Evolutionary conservation across 1,140 invertebrate species (phyloP).

Genomic region (Schmidtea mediterranea): DNA sequence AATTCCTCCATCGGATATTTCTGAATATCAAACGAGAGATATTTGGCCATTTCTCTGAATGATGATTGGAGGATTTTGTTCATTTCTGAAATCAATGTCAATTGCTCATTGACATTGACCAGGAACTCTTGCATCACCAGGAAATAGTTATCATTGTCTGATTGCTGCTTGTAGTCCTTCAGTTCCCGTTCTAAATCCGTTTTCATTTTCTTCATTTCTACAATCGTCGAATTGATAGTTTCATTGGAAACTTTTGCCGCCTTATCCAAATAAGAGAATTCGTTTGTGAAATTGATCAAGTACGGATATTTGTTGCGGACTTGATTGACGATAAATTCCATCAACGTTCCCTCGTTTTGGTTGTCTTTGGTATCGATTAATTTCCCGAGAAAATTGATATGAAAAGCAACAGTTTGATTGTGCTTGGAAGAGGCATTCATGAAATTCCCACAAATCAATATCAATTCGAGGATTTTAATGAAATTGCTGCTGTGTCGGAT

Average conservation of each 20-base stretch:
- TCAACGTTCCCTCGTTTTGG: conserved; percentile 63
- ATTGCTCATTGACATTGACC: conserved; percentile 49
- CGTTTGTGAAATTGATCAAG: conserved; percentile 49
- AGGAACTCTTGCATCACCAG: background rate
- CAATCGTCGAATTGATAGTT: background rate
- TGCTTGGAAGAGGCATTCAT: conserved; percentile 79
- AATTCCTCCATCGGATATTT: conserved; percentile 88
- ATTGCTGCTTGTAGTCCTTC: conserved; percentile 1
- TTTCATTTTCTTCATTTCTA: conserved; percentile 5
- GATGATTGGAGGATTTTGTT: conserved; percentile 63
- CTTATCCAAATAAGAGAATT: conserved; percentile 46
- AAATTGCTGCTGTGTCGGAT: conserved; percentile 65
- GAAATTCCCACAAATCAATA: conserved; percentile 67
- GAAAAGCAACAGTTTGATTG: conserved; percentile 71
- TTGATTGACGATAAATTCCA: conserved; percentile 66
- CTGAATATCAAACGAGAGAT: conserved; percentile 63
- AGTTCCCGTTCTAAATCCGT: conserved; percentile 12
- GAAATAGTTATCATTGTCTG: background rate
- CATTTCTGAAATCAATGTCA: conserved; percentile 64
- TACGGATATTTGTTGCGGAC: conserved; percentile 65
- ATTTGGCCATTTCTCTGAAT: conserved; percentile 57
- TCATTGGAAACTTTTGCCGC: conserved; percentile 21
- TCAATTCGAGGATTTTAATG: conserved; percentile 54
- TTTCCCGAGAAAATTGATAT: conserved; percentile 81
- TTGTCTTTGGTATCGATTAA: conserved; percentile 69